Percentiles rank a stretch among this genome's conserved stretches.
phyloP scores from a whole-genome alignment of 2,797 vertebrate species.

The Oreonectes daqikongensis region DNA sequence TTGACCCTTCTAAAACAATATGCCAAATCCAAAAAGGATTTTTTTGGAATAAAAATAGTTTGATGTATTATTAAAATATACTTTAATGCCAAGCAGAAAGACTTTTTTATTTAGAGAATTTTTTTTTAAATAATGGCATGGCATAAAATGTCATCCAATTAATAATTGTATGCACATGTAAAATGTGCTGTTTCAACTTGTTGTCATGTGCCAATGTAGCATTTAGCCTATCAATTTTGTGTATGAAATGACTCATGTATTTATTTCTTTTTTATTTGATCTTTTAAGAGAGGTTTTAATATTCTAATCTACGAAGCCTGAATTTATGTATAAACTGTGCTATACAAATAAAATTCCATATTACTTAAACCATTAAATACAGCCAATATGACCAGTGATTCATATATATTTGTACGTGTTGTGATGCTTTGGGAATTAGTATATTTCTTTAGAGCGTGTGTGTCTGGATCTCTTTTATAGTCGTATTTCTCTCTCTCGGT shows the following conservation, averaged over 20 bases:
- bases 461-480: slow-evolving; percentile 18
- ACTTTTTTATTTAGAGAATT: too few species aligned
- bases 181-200: too few species aligned
- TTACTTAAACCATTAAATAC: background rate
- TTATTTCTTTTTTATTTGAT: background rate
- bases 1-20: slow-evolving; percentile 23
- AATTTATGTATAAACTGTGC: background rate
- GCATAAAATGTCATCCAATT: too few species aligned
- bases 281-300: background rate
- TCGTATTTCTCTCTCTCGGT: slow-evolving; percentile 26
- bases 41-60: background rate
- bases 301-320: background rate
- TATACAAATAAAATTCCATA: background rate
- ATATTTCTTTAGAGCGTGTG: background rate
- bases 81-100: too few species aligned
- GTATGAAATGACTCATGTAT: background rate
- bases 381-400: slow-evolving; percentile 13
- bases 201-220: too few species aligned
- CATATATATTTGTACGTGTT: background rate
- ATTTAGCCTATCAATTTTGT: background rate
- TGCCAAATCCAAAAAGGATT: background rate
- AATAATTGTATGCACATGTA: too few species aligned
- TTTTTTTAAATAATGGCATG: too few species aligned
- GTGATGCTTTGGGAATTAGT: background rate
- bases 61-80: background rate